A percentile compares a stretch with the other conserved stretches of the same genome.
phyloP scores from a whole-genome alignment of 1,140 invertebrate species.

The fruit fly (Drosophila melanogaster) region Release_6_plus_ISO1_MT NT_037436.4:3863001-3863500 shows the following conservation, averaged over 20 bases:
- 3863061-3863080: slow-evolving; percentile 80
- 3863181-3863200: slow-evolving; percentile 15
- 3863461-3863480: slow-evolving; percentile 75
- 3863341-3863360: not conserved
- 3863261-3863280: slow-evolving; percentile 57
- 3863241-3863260: slow-evolving; percentile 83
- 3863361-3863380: slow-evolving; percentile 16
- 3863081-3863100: slow-evolving; percentile 83
- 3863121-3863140: slow-evolving; percentile 27
- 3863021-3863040: slow-evolving; percentile 84
- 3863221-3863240: slow-evolving; percentile 83
- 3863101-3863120: slow-evolving; percentile 59
- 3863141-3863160: slow-evolving; percentile 14
- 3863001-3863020: slow-evolving; percentile 84
- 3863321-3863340: not conserved
- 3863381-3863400: slow-evolving; percentile 56
- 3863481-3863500: slow-evolving; percentile 60
- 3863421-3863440: slow-evolving; percentile 84
- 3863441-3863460: slow-evolving; percentile 84
- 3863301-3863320: slow-evolving; percentile 2
- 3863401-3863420: slow-evolving; percentile 82
- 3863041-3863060: slow-evolving; percentile 79
- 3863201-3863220: slow-evolving; percentile 76
- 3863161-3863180: not conserved
- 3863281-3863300: slow-evolving; percentile 9